A percentile compares a stretch with the other conserved stretches of the same genome.
These are phyloP conservation scores for Scylla paramamosain DNA, from an alignment of 1,140 invertebrate species.

Conservation along the genomic window DNA sequence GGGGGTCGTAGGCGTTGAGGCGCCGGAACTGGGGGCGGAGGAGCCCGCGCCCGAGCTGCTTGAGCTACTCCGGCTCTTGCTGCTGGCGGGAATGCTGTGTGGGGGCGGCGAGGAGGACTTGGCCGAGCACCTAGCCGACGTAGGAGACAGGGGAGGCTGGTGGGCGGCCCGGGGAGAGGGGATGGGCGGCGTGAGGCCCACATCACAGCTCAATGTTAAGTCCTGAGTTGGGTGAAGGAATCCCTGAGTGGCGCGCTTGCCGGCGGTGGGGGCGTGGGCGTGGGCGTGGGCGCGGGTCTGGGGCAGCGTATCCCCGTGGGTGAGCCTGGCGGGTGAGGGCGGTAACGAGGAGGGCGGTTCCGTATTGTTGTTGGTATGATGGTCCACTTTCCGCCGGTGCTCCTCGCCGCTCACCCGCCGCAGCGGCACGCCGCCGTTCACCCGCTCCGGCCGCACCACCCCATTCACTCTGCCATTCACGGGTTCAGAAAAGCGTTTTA, in stretches of 20 bases:
- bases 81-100: slow-evolving; percentile 47
- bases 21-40: slow-evolving; percentile 58
- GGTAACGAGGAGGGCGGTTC: slow-evolving; percentile 47
- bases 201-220: slow-evolving; percentile 73
- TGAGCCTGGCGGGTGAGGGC: slow-evolving; percentile 48
- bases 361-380: slow-evolving; percentile 63
- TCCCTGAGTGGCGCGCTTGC: slow-evolving; percentile 70
- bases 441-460: slow-evolving; percentile 46
- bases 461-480: slow-evolving; percentile 60
- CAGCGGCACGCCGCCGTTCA: slow-evolving; percentile 39
- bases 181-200: slow-evolving; percentile 60
- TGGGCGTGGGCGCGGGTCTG: slow-evolving; percentile 25
- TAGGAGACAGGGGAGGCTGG: slow-evolving; percentile 67
- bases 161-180: slow-evolving; percentile 42
- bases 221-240: slow-evolving; percentile 64
- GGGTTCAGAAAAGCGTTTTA: slow-evolving; percentile 57
- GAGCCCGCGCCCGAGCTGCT: slow-evolving; percentile 56
- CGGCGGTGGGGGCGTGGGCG: slow-evolving; percentile 32
- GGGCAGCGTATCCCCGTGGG: slow-evolving; percentile 35
- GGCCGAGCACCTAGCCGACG: slow-evolving; percentile 67
- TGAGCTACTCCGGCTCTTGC: slow-evolving; percentile 56
- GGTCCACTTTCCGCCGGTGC: slow-evolving; percentile 12
- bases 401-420: slow-evolving; percentile 49
- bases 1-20: slow-evolving; percentile 63
- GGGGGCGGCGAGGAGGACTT: slow-evolving; percentile 68